A percentile compares a stretch with the other conserved stretches of the same genome.
phyloP scores from a whole-genome alignment of 2,888 invertebrate genomes.

The Callosobruchus maculatus region DNA sequence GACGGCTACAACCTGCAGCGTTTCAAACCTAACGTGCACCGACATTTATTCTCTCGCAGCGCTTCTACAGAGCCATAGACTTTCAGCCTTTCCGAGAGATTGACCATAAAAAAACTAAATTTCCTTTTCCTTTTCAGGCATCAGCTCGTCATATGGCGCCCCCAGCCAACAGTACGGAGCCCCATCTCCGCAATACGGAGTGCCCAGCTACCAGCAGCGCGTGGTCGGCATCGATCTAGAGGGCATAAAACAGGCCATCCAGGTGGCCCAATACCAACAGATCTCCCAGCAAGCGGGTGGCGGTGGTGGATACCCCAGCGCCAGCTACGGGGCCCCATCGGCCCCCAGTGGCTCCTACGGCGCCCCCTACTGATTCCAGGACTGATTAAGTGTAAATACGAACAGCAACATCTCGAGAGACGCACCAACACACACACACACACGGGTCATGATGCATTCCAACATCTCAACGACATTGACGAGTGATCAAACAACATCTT shows the following conservation, averaged over 20 bases:
- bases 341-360: conserved; percentile 51
- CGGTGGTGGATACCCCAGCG: conserved; percentile 50
- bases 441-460: conserved; percentile 49
- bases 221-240: conserved; percentile 84
- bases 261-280: conserved; percentile 82
- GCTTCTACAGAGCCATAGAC: too few species aligned
- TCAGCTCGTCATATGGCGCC: conserved; percentile 51
- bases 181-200: conserved; percentile 67
- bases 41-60: too few species aligned
- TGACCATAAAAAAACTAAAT: too few species aligned
- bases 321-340: conserved; percentile 54
- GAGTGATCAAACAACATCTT: neutral
- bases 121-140: conserved; percentile 15
- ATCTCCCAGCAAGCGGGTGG: conserved; percentile 53
- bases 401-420: conserved; percentile 21
- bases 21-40: too few species aligned
- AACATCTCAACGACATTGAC: conserved; percentile 30
- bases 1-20: too few species aligned
- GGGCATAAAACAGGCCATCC: conserved; percentile 81
- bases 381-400: conserved; percentile 34
- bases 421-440: conserved; percentile 36
- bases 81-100: too few species aligned
- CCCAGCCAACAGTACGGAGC: conserved; percentile 66
- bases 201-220: conserved; percentile 55
- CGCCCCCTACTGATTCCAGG: conserved; percentile 32